Evolutionary conservation across 1,140 invertebrate species (phyloP), one percentile per base, ranked within the genome.

Genomic region (Lepidostoma basale): DNA sequence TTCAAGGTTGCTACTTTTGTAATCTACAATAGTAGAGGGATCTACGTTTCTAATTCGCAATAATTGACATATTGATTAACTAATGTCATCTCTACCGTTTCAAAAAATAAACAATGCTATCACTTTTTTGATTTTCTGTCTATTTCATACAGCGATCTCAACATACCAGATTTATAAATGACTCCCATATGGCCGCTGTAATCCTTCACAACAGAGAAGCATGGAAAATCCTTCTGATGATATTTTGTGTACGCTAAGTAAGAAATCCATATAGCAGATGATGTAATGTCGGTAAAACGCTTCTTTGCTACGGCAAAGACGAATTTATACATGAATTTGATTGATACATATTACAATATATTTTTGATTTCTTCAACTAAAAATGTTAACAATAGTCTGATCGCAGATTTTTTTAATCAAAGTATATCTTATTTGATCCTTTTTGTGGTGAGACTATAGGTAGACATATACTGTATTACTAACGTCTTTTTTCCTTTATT

Each of bases 111-210:
- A 6, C 42, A 16, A 44, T 44, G 42, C 77, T 77, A 80, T 73
- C 78, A 80, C 44, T n/a, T n/a, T n/a, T 47, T 74, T 28, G 62
- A 73, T 69, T 80, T 79, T 54, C 78, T 70, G 58, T 77, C 67
- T 30, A 78, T 73, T 62, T 75, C 69, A 66, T 79, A 81, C 14
- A 64, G 44, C 14, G 65, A 66, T 59, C 76, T 77, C 58, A 78
- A 59, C 74, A 75, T 76, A 68, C 81, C 77, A 45, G 73, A 68
- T 68, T 77, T 77, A 68, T 81, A 77, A 12, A 81, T 77, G 66
- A 66, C 76, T 23, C 74, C 74, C 78, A 81, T 81, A 64, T 80
- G 62, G 45, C 68, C 62, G 65, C 78, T 80, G 59, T 80, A 82
- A 62, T 79, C 74, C 20, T 73, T 74, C 5, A 79, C 67, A 3